phyloP scores from a whole-genome alignment of 2,113 vertebrate genomes.

The Notarius lentiginosus region DNA sequence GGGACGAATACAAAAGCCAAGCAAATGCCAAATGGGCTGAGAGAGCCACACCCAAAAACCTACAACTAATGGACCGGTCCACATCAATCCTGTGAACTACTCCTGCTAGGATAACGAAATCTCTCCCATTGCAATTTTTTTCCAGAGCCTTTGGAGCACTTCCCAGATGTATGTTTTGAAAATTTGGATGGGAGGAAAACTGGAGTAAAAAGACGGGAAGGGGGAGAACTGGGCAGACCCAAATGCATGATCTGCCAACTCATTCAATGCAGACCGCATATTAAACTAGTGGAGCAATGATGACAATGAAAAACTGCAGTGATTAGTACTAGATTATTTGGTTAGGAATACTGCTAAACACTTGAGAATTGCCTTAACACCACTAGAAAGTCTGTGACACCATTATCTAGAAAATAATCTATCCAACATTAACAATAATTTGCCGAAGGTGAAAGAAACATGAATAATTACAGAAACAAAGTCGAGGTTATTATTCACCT shows the following conservation, averaged over 20 bases:
- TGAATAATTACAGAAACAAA: no score
- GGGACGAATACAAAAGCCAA: constrained; percentile 56
- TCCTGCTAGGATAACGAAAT: constrained; percentile 50
- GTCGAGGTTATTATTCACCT: no score
- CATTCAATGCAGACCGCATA: background rate
- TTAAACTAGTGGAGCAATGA: background rate
- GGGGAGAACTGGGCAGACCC: background rate
- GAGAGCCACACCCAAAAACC: constrained; percentile 41
- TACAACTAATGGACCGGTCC: constrained; percentile 27
- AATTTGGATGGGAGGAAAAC: constrained; percentile 40
- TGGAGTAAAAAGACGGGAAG: constrained; percentile 32
- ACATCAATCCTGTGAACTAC: constrained; percentile 25
- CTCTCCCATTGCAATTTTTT: constrained; percentile 56
- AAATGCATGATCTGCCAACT: background rate
- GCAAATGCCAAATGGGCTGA: constrained; percentile 53
- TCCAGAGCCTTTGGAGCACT: constrained; percentile 59
- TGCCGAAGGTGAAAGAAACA: no score
- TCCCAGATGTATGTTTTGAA: constrained; percentile 56
- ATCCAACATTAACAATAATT: background rate
- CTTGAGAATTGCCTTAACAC: background rate
- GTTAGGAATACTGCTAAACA: background rate
- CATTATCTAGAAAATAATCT: background rate
- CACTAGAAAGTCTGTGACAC: background rate
- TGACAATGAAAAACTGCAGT: background rate
- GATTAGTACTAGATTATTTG: background rate